Conservation (phyloP, 2,113 vertebrate species). For the Arizona elegans region DNA sequence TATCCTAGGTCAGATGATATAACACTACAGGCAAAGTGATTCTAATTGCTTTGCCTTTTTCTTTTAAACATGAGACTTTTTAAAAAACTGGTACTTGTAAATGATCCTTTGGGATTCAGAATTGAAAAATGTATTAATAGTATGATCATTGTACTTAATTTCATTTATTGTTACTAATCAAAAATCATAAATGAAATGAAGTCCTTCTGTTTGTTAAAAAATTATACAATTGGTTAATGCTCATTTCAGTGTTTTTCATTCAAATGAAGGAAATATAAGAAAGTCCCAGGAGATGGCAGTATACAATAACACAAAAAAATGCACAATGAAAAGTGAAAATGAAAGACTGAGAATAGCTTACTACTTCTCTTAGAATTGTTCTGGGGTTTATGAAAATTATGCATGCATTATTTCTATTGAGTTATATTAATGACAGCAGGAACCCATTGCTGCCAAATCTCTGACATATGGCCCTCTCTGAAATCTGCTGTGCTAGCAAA, state of each 20-base stretch:
- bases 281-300: conserved; percentile 54
- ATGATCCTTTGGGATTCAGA: neutral
- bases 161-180: neutral
- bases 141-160: neutral
- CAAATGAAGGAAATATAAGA: neutral
- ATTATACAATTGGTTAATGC: neutral
- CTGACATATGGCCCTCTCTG: neutral
- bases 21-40: neutral
- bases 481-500: neutral
- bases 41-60: neutral
- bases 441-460: neutral
- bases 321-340: conserved; percentile 17
- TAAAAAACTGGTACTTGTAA: neutral
- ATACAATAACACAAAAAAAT: conserved; percentile 43
- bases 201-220: neutral
- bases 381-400: conserved; percentile 20
- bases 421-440: neutral
- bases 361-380: conserved; percentile 38
- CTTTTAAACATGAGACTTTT: neutral
- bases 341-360: conserved; percentile 1
- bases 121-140: neutral
- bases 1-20: neutral
- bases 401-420: neutral
- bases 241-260: neutral
- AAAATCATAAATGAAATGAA: neutral